Percentiles rank a stretch among this genome's conserved stretches.
phyloP scores from a whole-genome alignment of 2,888 invertebrate species.

The Leuctra nigra region DNA sequence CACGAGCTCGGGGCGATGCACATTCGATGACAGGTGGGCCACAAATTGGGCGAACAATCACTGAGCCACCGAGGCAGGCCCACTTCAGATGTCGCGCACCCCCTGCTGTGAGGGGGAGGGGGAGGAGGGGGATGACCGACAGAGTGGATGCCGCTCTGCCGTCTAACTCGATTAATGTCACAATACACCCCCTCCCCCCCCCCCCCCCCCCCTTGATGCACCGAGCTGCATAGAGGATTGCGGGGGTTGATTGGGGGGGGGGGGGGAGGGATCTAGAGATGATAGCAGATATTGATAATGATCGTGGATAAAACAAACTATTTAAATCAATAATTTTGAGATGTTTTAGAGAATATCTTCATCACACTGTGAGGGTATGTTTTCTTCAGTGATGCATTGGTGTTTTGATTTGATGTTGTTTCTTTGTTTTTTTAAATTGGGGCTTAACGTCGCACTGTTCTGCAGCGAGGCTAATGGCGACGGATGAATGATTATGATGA shows the following conservation, averaged over 20 bases:
- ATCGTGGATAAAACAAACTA: neutral
- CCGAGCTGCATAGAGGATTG: neutral
- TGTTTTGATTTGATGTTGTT: too few species aligned
- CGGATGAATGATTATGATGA: too few species aligned
- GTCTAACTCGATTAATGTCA: neutral
- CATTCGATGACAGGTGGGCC: constrained; percentile 5
- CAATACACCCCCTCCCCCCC: neutral
- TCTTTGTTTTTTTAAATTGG: too few species aligned
- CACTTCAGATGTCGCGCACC: constrained; percentile 11
- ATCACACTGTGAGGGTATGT: too few species aligned
- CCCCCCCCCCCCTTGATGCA: neutral
- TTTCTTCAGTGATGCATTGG: neutral
- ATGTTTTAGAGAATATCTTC: neutral
- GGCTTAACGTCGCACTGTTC: too few species aligned
- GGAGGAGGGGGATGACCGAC: neutral
- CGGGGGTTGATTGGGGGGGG: neutral
- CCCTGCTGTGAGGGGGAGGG: too few species aligned
- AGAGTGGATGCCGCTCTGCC: neutral
- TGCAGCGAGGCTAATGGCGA: too few species aligned
- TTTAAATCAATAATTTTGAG: neutral
- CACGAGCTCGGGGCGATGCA: too few species aligned
- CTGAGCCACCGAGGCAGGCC: neutral
- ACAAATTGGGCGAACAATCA: constrained; percentile 11
- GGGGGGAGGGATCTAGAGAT: neutral
- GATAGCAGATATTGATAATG: neutral